These are phyloP conservation scores for Drosophila peninsularis DNA, from an alignment of 2,888 invertebrate species.

Conservation along the genomic window DNA sequence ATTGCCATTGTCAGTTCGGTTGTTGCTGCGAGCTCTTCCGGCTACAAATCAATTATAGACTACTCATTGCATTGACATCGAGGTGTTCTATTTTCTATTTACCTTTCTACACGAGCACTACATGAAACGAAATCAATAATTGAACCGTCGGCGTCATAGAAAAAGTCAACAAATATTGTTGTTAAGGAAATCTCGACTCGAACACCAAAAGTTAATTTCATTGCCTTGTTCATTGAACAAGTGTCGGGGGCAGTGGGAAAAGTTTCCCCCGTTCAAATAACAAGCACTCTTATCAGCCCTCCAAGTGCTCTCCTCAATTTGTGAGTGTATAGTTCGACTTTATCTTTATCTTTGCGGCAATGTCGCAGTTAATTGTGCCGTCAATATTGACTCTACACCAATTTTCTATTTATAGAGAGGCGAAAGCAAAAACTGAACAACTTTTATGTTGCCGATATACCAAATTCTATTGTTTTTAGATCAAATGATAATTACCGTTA, in stretches of 20 bases:
- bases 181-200: conserved; percentile 38
- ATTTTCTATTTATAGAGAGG: conserved; percentile 48
- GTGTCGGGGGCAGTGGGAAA: neutral
- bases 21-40: conserved; percentile 43
- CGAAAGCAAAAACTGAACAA: neutral
- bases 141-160: conserved; percentile 36
- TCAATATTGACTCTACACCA: conserved; percentile 60
- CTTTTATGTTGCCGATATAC: neutral
- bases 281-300: conserved; percentile 67
- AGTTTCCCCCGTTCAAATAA: conserved; percentile 38
- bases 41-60: conserved; percentile 70
- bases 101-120: conserved; percentile 27
- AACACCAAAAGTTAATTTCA: conserved; percentile 67
- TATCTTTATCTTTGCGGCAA: conserved; percentile 71
- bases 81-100: conserved; percentile 22
- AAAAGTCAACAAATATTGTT: conserved; percentile 41
- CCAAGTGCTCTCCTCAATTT: conserved; percentile 19
- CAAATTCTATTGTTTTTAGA: neutral
- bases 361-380: conserved; percentile 57
- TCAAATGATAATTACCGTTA: neutral
- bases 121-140: conserved; percentile 36
- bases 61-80: conserved; percentile 8
- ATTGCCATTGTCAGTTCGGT: conserved; percentile 72
- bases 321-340: conserved; percentile 8
- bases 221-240: conserved; percentile 36